Conservation (phyloP, 1,140 invertebrate genomes). For the Sinella curviseta region DNA sequence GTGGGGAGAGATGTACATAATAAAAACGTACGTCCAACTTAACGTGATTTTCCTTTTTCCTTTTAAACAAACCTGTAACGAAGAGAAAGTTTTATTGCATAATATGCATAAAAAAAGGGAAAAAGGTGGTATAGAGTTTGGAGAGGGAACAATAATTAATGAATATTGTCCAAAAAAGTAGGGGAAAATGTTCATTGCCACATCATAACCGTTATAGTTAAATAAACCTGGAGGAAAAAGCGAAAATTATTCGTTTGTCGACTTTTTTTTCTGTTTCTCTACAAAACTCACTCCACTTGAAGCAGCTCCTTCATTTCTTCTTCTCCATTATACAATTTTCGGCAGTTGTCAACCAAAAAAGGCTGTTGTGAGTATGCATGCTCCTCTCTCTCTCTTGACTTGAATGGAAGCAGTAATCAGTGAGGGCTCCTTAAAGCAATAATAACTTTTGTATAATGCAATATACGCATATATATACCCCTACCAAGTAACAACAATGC, state of each 20-base stretch:
- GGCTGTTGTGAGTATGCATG: not conserved
- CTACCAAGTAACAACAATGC: too few relatives aligned
- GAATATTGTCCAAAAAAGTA: not conserved
- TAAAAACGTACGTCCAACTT: not conserved
- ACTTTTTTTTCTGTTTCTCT: too few relatives aligned
- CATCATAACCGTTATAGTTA: slow-evolving; percentile 9
- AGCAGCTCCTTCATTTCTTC: too few relatives aligned
- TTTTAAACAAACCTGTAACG: too few relatives aligned
- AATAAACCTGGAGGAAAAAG: not conserved
- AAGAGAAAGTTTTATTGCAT: not conserved
- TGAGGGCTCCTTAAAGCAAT: too few relatives aligned
- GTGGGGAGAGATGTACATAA: too few relatives aligned
- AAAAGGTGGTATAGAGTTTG: not conserved
- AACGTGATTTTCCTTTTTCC: not conserved
- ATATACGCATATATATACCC: too few relatives aligned
- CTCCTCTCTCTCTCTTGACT: not conserved
- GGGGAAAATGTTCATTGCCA: slow-evolving; percentile 11
- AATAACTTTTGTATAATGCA: too few relatives aligned
- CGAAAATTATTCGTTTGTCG: not conserved
- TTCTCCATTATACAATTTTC: too few relatives aligned
- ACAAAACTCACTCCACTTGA: too few relatives aligned
- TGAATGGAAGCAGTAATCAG: not conserved
- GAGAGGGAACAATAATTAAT: slow-evolving; percentile 9
- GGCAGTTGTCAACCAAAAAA: too few relatives aligned
- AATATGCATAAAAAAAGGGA: too few relatives aligned